A percentile compares a stretch with the other conserved stretches of the same genome.
Conservation (phyloP, 1,140 invertebrate species). For the Pseudomyrmex sp. region DNA sequence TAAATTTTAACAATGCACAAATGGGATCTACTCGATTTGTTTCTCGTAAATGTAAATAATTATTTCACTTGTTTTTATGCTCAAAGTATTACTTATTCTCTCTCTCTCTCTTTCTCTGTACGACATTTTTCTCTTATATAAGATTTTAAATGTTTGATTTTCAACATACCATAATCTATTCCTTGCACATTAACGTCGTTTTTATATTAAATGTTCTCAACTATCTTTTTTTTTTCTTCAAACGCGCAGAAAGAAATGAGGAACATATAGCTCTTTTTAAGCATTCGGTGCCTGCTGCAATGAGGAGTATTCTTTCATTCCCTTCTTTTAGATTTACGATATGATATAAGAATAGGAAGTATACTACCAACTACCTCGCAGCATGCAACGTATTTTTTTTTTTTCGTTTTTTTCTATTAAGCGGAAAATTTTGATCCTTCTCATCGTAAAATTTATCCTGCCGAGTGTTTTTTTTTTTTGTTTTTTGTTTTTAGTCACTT, state of each 20-base stretch:
- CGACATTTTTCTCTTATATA: slow-evolving; percentile 58
- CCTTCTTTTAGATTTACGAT: slow-evolving; percentile 68
- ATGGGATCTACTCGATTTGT: slow-evolving; percentile 71
- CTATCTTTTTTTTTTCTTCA: slow-evolving; percentile 69
- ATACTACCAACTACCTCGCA: slow-evolving; percentile 71
- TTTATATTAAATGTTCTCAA: slow-evolving; percentile 62
- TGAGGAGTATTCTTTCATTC: slow-evolving; percentile 63
- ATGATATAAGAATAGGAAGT: slow-evolving; percentile 72
- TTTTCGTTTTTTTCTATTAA: slow-evolving; percentile 48
- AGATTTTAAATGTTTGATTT: slow-evolving; percentile 79
- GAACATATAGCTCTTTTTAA: slow-evolving; percentile 76
- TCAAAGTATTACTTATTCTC: slow-evolving; percentile 48
- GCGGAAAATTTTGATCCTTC: slow-evolving; percentile 61
- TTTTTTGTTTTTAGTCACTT: slow-evolving; percentile 21
- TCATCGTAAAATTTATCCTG: slow-evolving; percentile 53
- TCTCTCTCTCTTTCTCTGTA: slow-evolving; percentile 45
- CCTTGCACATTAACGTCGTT: slow-evolving; percentile 64
- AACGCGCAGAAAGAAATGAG: slow-evolving; percentile 78
- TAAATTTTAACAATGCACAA: slow-evolving; percentile 81
- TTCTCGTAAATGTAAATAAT: slow-evolving; percentile 73
- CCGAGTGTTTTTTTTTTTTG: not conserved
- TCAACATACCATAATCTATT: slow-evolving; percentile 74
- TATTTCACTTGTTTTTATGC: slow-evolving; percentile 63
- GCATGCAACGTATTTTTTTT: slow-evolving; percentile 69
- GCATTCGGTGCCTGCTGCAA: slow-evolving; percentile 58